Conservation (phyloP, 1,140 invertebrate genomes). For the Phymorhynchus buccinoides region DNA sequence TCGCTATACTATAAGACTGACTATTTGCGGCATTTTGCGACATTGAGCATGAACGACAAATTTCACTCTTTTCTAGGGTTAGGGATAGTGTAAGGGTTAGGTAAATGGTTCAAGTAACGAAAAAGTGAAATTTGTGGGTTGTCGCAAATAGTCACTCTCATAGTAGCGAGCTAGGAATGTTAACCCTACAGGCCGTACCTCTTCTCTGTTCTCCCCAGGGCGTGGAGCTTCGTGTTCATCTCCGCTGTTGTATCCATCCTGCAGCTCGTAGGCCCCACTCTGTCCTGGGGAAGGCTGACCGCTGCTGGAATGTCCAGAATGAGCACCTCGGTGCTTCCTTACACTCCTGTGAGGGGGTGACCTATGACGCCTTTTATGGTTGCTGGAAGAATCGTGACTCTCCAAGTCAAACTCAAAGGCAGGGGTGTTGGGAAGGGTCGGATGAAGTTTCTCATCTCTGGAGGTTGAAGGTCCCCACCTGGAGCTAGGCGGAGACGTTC, state of each 20-base stretch:
- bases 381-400: conserved; percentile 75
- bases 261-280: conserved; percentile 50
- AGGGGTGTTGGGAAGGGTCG: conserved; percentile 22
- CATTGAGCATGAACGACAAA: no score
- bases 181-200: no score
- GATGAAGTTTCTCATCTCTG: conserved; percentile 75
- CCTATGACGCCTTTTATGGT: conserved; percentile 77
- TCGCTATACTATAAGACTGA: no score
- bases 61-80: no score
- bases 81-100: no score
- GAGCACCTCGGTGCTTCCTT: conserved; percentile 65
- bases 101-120: no score
- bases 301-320: conserved; percentile 35
- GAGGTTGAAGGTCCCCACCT: conserved; percentile 71
- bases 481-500: conserved; percentile 70
- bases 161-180: no score
- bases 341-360: conserved; percentile 69
- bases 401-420: conserved; percentile 68
- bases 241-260: conserved; percentile 82
- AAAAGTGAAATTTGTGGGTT: no score
- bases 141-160: no score
- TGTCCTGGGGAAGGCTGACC: conserved; percentile 36
- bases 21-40: no score
- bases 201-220: conserved; percentile 61
- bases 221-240: conserved; percentile 82